phyloP scores from a whole-genome alignment of 2,113 vertebrate genomes.

The Archocentrus centrarchus region DNA sequence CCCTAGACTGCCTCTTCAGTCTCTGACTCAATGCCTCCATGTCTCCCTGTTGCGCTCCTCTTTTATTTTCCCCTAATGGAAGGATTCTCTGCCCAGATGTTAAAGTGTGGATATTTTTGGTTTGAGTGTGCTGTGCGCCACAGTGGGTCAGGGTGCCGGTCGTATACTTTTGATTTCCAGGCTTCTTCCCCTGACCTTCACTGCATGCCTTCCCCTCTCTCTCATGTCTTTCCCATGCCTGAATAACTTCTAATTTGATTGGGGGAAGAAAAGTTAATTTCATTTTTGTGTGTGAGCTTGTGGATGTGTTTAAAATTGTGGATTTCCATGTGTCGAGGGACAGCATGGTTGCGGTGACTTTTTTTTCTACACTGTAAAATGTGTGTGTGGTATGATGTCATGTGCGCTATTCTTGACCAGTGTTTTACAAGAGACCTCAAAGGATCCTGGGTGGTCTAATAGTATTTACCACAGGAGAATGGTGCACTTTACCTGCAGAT shows the following conservation, averaged over 20 bases:
- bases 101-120: slow-evolving; percentile 11
- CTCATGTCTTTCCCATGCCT: slow-evolving; percentile 15
- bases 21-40: slow-evolving; percentile 50
- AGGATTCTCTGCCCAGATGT: slow-evolving; percentile 27
- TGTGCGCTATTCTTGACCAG: slow-evolving; percentile 55
- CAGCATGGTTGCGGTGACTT: neutral
- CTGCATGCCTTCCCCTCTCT: slow-evolving; percentile 37
- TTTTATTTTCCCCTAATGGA: slow-evolving; percentile 38
- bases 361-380: neutral
- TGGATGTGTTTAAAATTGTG: neutral
- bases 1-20: neutral
- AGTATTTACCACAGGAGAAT: slow-evolving; percentile 42
- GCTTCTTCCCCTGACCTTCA: slow-evolving; percentile 17
- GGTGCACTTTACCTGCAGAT: slow-evolving; percentile 28
- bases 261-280: neutral
- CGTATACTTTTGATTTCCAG: slow-evolving; percentile 31
- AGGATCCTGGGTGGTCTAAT: slow-evolving; percentile 71
- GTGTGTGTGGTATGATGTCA: slow-evolving; percentile 12
- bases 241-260: neutral
- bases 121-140: neutral
- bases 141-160: slow-evolving; percentile 10
- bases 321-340: neutral
- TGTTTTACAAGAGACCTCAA: slow-evolving; percentile 58
- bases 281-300: neutral
- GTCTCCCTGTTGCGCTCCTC: slow-evolving; percentile 16